phyloP scores from a whole-genome alignment of 2,113 vertebrate genomes.

The Hepsetus odoe region DNA sequence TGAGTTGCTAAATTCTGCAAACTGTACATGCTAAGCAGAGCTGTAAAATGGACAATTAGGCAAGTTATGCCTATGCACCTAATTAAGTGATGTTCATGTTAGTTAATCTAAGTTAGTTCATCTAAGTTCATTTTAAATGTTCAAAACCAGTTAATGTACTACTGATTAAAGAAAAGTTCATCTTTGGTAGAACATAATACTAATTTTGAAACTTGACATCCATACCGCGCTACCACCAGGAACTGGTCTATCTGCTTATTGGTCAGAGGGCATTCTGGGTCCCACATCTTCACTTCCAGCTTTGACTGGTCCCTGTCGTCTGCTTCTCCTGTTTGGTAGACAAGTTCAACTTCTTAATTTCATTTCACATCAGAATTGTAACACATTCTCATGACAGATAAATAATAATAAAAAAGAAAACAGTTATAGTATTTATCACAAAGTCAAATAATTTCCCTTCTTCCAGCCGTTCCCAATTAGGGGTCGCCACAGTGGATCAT shows the following conservation, averaged over 20 bases:
- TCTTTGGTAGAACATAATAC: neutral
- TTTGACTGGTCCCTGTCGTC: conserved; percentile 95
- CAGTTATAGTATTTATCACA: neutral
- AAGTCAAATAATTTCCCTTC: neutral
- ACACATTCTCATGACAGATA: neutral
- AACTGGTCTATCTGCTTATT: conserved; percentile 99
- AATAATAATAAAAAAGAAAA: too few species aligned
- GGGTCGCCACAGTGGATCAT: too few species aligned
- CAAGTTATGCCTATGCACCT: too few species aligned
- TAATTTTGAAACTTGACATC: neutral
- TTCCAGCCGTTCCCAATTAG: too few species aligned
- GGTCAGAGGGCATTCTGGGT: conserved; percentile 93
- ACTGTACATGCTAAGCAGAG: too few species aligned
- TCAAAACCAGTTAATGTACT: too few species aligned
- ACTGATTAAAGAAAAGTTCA: too few species aligned
- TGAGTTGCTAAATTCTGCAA: too few species aligned
- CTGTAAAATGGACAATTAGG: too few species aligned
- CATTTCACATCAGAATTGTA: neutral
- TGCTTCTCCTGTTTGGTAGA: conserved; percentile 79
- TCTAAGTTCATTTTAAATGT: too few species aligned
- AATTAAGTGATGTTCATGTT: too few species aligned
- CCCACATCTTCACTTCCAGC: conserved; percentile 96
- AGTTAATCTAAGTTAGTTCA: too few species aligned
- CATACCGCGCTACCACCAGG: conserved; percentile 94
- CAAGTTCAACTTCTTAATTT: neutral